Evolutionary conservation across 2,113 vertebrate species (phyloP).

Genomic region (Circaetus gallicus): DNA sequence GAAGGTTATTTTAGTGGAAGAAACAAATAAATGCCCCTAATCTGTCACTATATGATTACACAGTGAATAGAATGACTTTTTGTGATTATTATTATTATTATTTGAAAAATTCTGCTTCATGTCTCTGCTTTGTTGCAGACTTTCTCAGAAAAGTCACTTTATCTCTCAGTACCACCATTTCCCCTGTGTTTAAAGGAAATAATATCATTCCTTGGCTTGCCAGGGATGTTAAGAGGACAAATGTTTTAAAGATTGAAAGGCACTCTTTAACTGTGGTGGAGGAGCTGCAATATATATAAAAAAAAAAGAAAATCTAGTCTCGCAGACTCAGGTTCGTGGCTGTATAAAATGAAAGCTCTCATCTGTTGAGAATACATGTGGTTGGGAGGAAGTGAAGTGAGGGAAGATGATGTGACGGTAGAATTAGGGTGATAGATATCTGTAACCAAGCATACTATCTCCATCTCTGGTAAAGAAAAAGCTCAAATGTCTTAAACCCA

Average conservation of each 20-base stretch:
- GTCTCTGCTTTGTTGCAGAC: neutral
- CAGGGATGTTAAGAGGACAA: neutral
- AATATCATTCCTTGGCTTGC: neutral
- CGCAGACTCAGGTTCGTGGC: neutral
- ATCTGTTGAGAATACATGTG: neutral
- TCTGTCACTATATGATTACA: neutral
- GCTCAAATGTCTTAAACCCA: neutral
- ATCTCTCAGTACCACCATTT: neutral
- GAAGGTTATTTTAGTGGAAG: neutral
- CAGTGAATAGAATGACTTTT: neutral
- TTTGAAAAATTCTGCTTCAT: neutral
- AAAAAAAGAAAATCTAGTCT: neutral
- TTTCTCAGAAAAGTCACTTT: neutral
- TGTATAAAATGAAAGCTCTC: neutral
- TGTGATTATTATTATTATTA: neutral
- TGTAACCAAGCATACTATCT: neutral
- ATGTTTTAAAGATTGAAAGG: neutral
- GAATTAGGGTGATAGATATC: conserved; percentile 1
- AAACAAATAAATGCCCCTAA: neutral
- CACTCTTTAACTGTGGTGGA: neutral
- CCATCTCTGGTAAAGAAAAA: neutral
- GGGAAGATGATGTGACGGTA: neutral
- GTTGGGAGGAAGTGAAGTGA: neutral
- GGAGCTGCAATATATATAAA: neutral
- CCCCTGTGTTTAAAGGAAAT: neutral